Percentiles rank a stretch among this genome's conserved stretches.
Evolutionary conservation across 1,140 invertebrate species (phyloP).

Genomic region (Tetramorium alpestre): DNA sequence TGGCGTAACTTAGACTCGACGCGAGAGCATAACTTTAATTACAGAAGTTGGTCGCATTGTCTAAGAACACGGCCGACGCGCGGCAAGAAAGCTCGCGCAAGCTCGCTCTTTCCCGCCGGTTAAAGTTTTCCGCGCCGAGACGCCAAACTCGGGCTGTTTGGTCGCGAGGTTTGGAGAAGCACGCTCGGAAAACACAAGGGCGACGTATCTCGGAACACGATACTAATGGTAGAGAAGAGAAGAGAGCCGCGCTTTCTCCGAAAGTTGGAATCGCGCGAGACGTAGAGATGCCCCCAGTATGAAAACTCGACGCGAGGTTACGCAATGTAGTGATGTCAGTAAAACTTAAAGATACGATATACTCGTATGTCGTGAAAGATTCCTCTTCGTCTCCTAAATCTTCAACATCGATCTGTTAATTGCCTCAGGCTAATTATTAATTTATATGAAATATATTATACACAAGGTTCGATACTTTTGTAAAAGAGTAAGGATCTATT

Average conservation of each 20-base stretch:
- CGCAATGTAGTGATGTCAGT: background rate
- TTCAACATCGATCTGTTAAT: background rate
- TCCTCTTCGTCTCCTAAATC: background rate
- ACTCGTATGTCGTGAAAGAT: background rate
- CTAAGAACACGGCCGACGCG: constrained; percentile 70
- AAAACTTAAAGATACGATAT: constrained; percentile 39
- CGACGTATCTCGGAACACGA: constrained; percentile 38
- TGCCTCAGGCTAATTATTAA: background rate
- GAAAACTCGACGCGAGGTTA: constrained; percentile 28
- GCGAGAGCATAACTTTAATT: constrained; percentile 80
- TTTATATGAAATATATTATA: background rate
- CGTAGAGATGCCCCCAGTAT: constrained; percentile 3
- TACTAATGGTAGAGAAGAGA: constrained; percentile 31
- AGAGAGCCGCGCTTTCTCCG: constrained; percentile 4
- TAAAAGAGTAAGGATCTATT: background rate
- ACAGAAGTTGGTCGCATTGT: constrained; percentile 80
- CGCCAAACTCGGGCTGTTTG: constrained; percentile 35
- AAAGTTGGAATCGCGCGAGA: constrained; percentile 32
- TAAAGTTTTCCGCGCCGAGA: constrained; percentile 58
- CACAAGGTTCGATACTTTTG: background rate
- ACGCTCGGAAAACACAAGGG: constrained; percentile 55
- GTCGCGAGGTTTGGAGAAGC: constrained; percentile 35
- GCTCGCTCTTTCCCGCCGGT: constrained; percentile 23
- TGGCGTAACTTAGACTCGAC: constrained; percentile 75
- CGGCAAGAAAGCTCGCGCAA: constrained; percentile 72